Evolutionary conservation across 2,888 invertebrate species (phyloP).

Genomic region (Netelia melanura): DNA sequence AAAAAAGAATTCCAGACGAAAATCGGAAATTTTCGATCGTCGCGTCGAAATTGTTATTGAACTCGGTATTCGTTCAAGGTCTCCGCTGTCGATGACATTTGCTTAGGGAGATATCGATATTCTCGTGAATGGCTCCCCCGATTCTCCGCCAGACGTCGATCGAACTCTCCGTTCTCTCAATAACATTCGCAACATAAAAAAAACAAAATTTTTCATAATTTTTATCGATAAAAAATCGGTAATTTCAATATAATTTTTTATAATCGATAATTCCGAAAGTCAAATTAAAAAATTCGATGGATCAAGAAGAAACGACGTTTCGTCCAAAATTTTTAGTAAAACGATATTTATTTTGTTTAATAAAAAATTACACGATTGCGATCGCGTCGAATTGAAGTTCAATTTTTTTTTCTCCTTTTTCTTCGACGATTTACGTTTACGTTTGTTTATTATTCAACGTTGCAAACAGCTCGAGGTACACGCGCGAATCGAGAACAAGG

Average conservation of each 20-base stretch:
- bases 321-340: background rate
- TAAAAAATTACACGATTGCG: background rate
- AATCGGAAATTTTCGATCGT: constrained; percentile 16
- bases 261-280: background rate
- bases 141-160: background rate
- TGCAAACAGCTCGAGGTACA: background rate
- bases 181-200: no score
- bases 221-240: background rate
- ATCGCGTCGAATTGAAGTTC: background rate
- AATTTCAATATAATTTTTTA: background rate
- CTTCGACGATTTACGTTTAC: constrained; percentile 12
- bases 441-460: background rate
- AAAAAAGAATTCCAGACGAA: background rate
- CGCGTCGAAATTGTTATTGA: constrained; percentile 60
- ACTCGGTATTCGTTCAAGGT: constrained; percentile 63
- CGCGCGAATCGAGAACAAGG: constrained; percentile 52
- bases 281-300: constrained; percentile 19
- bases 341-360: background rate
- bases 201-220: no score
- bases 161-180: background rate
- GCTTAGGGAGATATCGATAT: constrained; percentile 43
- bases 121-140: constrained; percentile 43
- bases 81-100: constrained; percentile 55
- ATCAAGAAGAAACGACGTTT: background rate
- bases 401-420: background rate